phyloP scores from a whole-genome alignment of 2,797 vertebrate species.

The Centropyge bicolor region DNA sequence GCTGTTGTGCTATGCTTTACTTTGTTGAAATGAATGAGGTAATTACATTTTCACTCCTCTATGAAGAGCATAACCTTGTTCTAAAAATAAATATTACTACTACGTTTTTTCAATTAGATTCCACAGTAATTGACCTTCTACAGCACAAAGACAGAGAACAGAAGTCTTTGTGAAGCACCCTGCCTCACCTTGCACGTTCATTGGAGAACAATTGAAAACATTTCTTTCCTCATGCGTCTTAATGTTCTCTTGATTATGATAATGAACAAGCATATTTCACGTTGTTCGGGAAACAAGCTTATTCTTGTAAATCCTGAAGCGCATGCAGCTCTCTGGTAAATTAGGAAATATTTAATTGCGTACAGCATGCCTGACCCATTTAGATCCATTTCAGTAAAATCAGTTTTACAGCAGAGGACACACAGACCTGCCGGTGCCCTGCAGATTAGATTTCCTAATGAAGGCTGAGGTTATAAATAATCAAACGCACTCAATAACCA shows the following conservation, averaged over 20 bases:
- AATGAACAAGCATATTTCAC: conserved; percentile 1
- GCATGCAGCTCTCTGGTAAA: conserved; percentile 30
- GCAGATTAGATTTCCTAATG: conserved; percentile 69
- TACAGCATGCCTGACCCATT: conserved; percentile 47
- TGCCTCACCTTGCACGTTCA: background rate
- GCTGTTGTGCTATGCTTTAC: background rate
- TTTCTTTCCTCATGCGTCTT: background rate
- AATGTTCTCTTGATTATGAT: background rate
- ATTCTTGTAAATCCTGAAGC: conserved; percentile 18
- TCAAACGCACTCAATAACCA: conserved; percentile 47
- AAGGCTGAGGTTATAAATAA: conserved; percentile 72
- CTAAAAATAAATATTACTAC: background rate
- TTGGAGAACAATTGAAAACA: background rate
- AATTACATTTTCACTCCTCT: background rate
- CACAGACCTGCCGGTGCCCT: conserved; percentile 34
- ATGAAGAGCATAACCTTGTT: background rate
- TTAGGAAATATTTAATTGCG: conserved; percentile 42
- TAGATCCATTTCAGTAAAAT: conserved; percentile 64
- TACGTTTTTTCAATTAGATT: background rate
- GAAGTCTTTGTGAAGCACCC: background rate
- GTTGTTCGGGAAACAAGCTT: background rate
- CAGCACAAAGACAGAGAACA: background rate
- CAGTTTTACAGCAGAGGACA: conserved; percentile 47
- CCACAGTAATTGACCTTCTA: background rate
- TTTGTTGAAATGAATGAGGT: background rate